These are phyloP conservation scores for Nothoprocta pentlandii DNA, from an alignment of 2,113 vertebrate species.

Conservation along the genomic window DNA sequence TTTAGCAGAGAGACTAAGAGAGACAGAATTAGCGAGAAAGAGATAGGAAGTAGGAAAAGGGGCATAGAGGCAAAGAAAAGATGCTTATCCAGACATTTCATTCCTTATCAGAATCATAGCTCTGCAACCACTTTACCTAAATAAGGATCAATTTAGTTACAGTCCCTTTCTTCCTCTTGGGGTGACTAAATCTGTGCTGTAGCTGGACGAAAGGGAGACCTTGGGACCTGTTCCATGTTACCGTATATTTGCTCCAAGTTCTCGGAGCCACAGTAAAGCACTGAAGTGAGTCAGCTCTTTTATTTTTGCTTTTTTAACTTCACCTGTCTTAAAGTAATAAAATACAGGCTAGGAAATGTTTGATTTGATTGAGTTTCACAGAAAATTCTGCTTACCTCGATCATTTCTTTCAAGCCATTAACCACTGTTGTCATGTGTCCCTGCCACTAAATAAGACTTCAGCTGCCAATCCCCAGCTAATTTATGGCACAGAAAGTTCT, in stretches of 20 bases:
- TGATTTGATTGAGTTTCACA: background rate
- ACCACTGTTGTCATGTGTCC: background rate
- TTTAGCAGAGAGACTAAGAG: background rate
- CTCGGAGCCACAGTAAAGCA: background rate
- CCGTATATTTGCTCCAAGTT: background rate
- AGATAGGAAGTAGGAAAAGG: background rate
- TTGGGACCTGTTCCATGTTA: background rate
- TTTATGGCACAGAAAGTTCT: constrained; percentile 29
- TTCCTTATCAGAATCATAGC: background rate
- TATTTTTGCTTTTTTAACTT: background rate
- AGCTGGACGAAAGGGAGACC: background rate
- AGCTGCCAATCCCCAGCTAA: constrained; percentile 34
- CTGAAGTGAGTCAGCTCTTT: background rate
- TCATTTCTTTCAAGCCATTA: constrained; percentile 42
- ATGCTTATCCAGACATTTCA: background rate
- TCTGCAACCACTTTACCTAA: constrained; percentile 19
- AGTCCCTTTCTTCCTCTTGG: background rate
- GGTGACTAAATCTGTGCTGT: background rate
- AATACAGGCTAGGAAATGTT: background rate
- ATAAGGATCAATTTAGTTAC: background rate
- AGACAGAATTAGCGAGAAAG: background rate
- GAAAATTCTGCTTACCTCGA: constrained; percentile 18
- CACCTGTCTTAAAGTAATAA: background rate
- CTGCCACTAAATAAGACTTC: constrained; percentile 45
- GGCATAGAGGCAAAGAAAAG: background rate